Evolutionary conservation across 2,888 invertebrate species (phyloP).

Genomic region (Actias luna): DNA sequence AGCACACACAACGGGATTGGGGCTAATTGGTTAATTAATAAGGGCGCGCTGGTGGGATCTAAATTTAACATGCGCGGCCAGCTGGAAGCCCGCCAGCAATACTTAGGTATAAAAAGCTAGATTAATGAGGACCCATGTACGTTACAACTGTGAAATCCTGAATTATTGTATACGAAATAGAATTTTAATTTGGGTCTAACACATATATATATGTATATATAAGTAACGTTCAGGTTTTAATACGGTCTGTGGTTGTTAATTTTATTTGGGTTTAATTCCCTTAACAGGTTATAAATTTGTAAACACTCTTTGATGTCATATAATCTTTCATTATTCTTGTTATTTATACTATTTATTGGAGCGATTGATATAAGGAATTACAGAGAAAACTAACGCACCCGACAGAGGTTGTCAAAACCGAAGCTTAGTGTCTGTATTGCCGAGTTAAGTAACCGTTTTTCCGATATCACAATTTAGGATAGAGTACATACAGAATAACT

Average conservation of each 20-base stretch:
- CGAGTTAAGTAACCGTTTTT: too few relatives aligned
- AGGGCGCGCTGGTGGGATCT: constrained; percentile 50
- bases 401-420: too few relatives aligned
- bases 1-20: constrained; percentile 62
- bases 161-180: background rate
- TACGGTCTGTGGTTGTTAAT: background rate
- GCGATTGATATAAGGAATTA: too few relatives aligned
- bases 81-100: constrained; percentile 64
- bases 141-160: constrained; percentile 5
- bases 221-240: background rate
- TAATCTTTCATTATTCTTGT: background rate
- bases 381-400: too few relatives aligned
- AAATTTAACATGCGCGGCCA: constrained; percentile 62
- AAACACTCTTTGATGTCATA: background rate
- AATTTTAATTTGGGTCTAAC: background rate
- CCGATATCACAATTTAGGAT: too few relatives aligned
- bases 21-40: constrained; percentile 79
- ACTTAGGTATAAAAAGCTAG: constrained; percentile 58
- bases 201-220: background rate
- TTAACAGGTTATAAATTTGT: background rate
- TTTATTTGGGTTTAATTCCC: background rate
- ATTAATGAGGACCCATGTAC: constrained; percentile 43
- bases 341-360: background rate
- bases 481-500: too few relatives aligned
- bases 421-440: too few relatives aligned